A percentile compares a stretch with the other conserved stretches of the same genome.
These are phyloP conservation scores for Ptilonorhynchus violaceus DNA, from an alignment of 2,113 vertebrate species.

Conservation along the genomic window DNA sequence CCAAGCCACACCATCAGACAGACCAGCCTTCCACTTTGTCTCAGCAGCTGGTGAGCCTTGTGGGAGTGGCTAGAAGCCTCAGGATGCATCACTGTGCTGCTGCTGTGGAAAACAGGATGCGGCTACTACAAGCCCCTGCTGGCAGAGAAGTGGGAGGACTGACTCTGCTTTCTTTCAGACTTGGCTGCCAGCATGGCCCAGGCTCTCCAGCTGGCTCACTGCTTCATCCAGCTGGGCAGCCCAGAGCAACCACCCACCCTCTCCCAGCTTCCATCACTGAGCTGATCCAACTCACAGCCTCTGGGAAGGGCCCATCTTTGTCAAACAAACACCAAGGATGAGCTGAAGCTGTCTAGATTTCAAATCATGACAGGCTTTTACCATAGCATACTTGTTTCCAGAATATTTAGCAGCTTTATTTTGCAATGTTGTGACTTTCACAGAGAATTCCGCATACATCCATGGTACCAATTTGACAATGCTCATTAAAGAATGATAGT, in stretches of 20 bases:
- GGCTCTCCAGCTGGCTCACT: background rate
- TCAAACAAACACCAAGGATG: background rate
- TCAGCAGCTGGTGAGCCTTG: background rate
- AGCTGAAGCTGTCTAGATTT: background rate
- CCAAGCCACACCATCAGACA: background rate
- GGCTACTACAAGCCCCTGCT: background rate
- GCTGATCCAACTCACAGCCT: background rate
- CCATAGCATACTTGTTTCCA: background rate
- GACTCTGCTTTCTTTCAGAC: background rate
- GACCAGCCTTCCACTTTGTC: background rate
- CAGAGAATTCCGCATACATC: background rate
- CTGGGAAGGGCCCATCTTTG: background rate
- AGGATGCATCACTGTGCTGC: background rate
- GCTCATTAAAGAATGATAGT: background rate
- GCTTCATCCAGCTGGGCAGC: background rate
- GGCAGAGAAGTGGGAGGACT: accelerated
- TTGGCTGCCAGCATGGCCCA: background rate
- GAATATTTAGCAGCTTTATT: slow-evolving; percentile 33
- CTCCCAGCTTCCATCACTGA: background rate
- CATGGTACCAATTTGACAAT: background rate
- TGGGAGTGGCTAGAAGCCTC: background rate
- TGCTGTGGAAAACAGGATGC: background rate
- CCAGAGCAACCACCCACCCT: accelerated
- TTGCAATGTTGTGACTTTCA: background rate
- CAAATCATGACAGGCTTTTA: background rate